A percentile compares a stretch with the other conserved stretches of the same genome.
These are phyloP conservation scores for Plagodis pulveraria DNA, from an alignment of 2,888 invertebrate genomes.

Conservation along the genomic window DNA sequence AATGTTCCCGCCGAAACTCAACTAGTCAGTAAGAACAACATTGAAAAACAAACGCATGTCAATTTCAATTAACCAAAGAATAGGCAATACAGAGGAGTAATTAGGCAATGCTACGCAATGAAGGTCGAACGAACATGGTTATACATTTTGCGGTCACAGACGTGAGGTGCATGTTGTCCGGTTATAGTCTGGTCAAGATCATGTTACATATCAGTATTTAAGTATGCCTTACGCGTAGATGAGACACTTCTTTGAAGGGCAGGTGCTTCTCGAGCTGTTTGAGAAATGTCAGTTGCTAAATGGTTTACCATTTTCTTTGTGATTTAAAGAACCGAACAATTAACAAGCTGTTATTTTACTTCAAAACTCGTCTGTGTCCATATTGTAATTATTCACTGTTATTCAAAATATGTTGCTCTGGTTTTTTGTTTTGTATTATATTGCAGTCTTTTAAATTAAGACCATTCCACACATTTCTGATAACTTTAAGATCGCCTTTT, in stretches of 20 bases:
- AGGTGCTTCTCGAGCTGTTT: constrained; percentile 4
- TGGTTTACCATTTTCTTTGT: background rate
- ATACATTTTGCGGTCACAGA: constrained; percentile 29
- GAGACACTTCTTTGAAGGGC: constrained; percentile 18
- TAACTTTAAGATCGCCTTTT: too few relatives aligned
- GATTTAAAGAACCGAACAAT: too few relatives aligned
- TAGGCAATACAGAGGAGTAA: constrained; percentile 23
- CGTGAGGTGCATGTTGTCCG: constrained; percentile 27
- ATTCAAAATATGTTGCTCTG: too few relatives aligned
- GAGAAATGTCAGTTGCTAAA: background rate
- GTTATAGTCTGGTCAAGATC: constrained; percentile 29
- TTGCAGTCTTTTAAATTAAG: too few relatives aligned
- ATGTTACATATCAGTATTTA: constrained; percentile 13
- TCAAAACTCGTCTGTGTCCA: too few relatives aligned
- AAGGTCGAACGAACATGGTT: constrained; percentile 28
- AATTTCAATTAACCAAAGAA: constrained; percentile 15
- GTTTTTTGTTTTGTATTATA: too few relatives aligned
- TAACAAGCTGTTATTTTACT: too few relatives aligned
- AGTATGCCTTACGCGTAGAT: constrained; percentile 20
- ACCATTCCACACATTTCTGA: too few relatives aligned
- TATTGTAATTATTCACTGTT: too few relatives aligned
- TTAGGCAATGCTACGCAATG: constrained; percentile 24
- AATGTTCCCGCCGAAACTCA: background rate
- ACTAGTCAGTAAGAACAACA: background rate
- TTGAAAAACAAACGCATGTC: constrained; percentile 4